Percentiles rank a stretch among this genome's conserved stretches.
Evolutionary conservation across 2,888 invertebrate species (phyloP).

Genomic region (Taphrorychus bicolor): DNA sequence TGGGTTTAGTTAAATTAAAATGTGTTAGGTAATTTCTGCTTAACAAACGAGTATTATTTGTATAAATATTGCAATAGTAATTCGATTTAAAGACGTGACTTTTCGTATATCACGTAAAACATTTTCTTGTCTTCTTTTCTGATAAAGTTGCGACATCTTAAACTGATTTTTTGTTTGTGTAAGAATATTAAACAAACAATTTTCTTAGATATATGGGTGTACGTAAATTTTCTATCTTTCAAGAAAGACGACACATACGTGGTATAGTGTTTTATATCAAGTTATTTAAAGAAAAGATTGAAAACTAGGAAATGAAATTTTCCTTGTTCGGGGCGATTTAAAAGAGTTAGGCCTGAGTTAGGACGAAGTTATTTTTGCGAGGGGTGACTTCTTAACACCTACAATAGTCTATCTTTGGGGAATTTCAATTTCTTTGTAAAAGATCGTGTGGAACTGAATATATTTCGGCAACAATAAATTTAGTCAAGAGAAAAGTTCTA

Average conservation of each 20-base stretch:
- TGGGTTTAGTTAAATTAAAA: too few relatives aligned
- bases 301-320: constrained; percentile 27
- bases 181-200: not conserved
- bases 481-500: not conserved
- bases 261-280: too few relatives aligned
- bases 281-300: not conserved
- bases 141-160: not conserved
- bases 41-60: too few relatives aligned
- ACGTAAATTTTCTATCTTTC: too few relatives aligned
- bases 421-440: constrained; percentile 29
- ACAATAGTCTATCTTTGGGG: constrained; percentile 21
- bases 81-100: not conserved
- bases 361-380: constrained; percentile 29
- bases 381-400: constrained; percentile 36
- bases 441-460: constrained; percentile 13
- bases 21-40: too few relatives aligned
- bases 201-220: too few relatives aligned
- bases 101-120: not conserved
- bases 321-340: constrained; percentile 30
- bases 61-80: not conserved
- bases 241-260: not conserved
- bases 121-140: not conserved
- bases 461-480: constrained; percentile 8
- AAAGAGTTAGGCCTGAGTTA: constrained; percentile 34
- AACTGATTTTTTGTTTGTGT: not conserved